Evolutionary conservation across 1,140 invertebrate genomes (phyloP), one percentile per base, ranked within the genome.

Genomic region (Homalodisca vitripennis): DNA sequence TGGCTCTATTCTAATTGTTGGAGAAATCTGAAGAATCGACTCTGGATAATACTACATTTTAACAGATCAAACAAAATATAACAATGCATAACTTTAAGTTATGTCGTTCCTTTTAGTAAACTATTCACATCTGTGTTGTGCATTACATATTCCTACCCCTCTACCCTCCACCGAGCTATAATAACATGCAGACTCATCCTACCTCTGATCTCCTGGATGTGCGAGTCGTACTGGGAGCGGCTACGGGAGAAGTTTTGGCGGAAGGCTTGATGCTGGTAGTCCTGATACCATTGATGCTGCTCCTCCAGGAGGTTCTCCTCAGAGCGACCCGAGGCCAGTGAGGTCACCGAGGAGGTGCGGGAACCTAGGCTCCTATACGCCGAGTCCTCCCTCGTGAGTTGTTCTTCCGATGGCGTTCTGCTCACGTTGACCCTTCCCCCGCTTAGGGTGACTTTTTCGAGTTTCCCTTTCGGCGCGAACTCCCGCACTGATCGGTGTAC

Each of bases 201-300:
- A 93, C 92, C 92, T 93, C 89, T 87, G 75, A 92, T 92, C 80
- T 90, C 84, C 70, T 87, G 87, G 78, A 94, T 94, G 80, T 94
- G 92, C n/a, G 88, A 87, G 78, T 94, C 92, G 79, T 91, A 93
- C 78, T 93, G 89, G 73, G 88, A 89, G 78, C 87, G 89, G 79
- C 87, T 92, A 74, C 88, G 83, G 41, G 85, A 79, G 73, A 86
- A 88, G 63, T 89, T 86, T 78, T 85, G 84, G 74, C 84, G 84
- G 17, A 83, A 79, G 22, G 83, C 81, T 70, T 84, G 83, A 72
- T 79, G 82, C 34, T 80, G 78, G 71, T 86, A 87, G 67, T 86
- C 85, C 51, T 80, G 78, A 72, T 87, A 87, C 85, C 84, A 86
- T 69, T 87, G 85, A 53, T 57, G n/a, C 31, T 80, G 68, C 34